Percentiles rank a stretch among this genome's conserved stretches.
Conservation (phyloP, 2,113 vertebrate species). For the Planiliza haematocheilus region DNA sequence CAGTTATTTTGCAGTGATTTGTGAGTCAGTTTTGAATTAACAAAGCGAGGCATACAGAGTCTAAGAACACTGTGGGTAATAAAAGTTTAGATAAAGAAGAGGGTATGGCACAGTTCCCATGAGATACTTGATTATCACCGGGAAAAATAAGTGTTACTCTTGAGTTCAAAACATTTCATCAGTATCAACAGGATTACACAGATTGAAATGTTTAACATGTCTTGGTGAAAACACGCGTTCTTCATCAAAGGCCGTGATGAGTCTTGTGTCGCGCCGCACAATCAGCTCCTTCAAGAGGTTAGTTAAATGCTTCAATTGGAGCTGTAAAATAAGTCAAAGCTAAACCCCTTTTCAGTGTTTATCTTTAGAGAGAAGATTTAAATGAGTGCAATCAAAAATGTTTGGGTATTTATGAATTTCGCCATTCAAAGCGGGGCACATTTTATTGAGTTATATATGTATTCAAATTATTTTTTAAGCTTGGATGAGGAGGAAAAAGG, state of each 20-base stretch:
- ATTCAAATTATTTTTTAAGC: constrained; percentile 77
- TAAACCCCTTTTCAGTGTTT: constrained; percentile 53
- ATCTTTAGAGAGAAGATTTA: constrained; percentile 62
- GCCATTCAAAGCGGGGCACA: constrained; percentile 65
- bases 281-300: constrained; percentile 14
- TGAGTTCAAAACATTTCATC: constrained; percentile 9
- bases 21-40: too few relatives aligned
- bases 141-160: background rate
- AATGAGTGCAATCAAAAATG: constrained; percentile 57
- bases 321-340: constrained; percentile 52
- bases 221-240: background rate
- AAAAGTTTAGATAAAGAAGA: background rate
- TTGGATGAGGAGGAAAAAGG: constrained; percentile 69
- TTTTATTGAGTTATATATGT: constrained; percentile 60
- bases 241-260: constrained; percentile 31
- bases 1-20: too few relatives aligned
- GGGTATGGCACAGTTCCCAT: background rate
- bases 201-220: background rate
- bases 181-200: background rate
- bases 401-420: constrained; percentile 72
- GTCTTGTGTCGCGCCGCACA: constrained; percentile 42
- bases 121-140: background rate
- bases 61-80: background rate
- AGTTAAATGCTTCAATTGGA: constrained; percentile 43
- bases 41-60: background rate